A percentile compares a stretch with the other conserved stretches of the same genome.
Evolutionary conservation across 35 echinoderm and acorn worm species (phyloP).

Genomic region (Apostichopus californicus): DNA sequence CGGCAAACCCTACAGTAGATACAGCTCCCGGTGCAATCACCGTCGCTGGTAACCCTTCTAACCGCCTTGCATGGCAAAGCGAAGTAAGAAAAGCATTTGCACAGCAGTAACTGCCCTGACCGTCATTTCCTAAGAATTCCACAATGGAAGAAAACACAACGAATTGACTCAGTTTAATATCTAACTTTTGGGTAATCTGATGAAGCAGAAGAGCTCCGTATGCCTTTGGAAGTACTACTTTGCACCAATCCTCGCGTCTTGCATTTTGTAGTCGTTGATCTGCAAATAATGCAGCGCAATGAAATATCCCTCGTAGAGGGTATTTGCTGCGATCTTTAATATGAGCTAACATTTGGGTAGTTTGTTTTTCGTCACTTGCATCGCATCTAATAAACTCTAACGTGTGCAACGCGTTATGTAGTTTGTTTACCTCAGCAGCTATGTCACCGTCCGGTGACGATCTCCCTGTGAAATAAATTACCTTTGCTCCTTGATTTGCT

Average conservation of each 20-base stretch:
- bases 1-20: constrained; percentile 53
- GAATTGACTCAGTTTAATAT: constrained; percentile 57
- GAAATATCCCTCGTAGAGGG: constrained; percentile 65
- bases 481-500: constrained; percentile 34
- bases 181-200: constrained; percentile 52
- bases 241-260: constrained; percentile 41
- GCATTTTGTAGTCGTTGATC: constrained; percentile 43
- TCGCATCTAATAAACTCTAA: too few species aligned
- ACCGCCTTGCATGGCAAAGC: constrained; percentile 41
- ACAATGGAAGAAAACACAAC: constrained; percentile 61
- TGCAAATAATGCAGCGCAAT: constrained; percentile 62
- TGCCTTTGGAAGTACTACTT: constrained; percentile 59
- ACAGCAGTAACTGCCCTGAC: constrained; percentile 63
- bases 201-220: constrained; percentile 71
- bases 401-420: too few species aligned
- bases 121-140: constrained; percentile 62
- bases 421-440: not conserved
- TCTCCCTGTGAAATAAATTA: constrained; percentile 50
- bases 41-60: constrained; percentile 58
- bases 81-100: constrained; percentile 66
- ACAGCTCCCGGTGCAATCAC: constrained; percentile 57
- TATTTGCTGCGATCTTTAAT: not conserved
- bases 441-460: not conserved
- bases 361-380: too few species aligned
- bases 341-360: too few species aligned